These are phyloP conservation scores for Scomberomorus guttatus DNA, from an alignment of 2,797 vertebrate species.

Conservation along the genomic window DNA sequence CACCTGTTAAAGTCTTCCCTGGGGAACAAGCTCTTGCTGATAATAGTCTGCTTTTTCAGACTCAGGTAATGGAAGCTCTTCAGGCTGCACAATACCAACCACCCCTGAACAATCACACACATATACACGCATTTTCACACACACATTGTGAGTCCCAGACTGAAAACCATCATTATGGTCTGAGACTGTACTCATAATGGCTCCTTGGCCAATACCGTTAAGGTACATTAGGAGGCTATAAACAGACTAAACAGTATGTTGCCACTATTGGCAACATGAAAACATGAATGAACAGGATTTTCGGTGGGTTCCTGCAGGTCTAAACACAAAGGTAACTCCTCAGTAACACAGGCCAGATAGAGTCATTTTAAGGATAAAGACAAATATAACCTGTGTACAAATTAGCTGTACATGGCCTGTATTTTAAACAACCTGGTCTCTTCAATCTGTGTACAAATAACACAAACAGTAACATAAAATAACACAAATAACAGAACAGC, in stretches of 20 bases:
- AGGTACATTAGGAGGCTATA: conserved; percentile 25
- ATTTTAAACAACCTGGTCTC: too few species aligned
- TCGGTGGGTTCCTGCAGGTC: neutral
- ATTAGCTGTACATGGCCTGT: neutral
- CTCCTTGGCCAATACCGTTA: conserved; percentile 13
- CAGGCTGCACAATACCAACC: conserved; percentile 15
- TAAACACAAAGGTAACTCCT: neutral
- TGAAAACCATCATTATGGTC: conserved; percentile 20
- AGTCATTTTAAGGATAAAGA: neutral
- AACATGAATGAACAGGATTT: conserved; percentile 1
- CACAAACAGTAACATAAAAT: too few species aligned
- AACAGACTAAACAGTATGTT: conserved; percentile 3
- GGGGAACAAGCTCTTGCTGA: conserved; percentile 24
- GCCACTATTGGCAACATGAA: neutral
- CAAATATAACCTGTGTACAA: neutral
- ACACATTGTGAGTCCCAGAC: neutral
- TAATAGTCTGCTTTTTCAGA: conserved; percentile 36
- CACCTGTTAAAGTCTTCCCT: conserved; percentile 22
- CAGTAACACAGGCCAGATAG: too few species aligned
- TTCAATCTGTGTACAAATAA: too few species aligned
- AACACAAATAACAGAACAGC: too few species aligned
- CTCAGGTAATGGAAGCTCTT: conserved; percentile 29
- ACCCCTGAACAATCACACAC: conserved; percentile 17
- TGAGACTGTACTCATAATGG: conserved; percentile 17
- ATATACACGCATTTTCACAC: neutral